phyloP scores from a whole-genome alignment of 2,113 vertebrate genomes.

The Syrrhaptes paradoxus region DNA sequence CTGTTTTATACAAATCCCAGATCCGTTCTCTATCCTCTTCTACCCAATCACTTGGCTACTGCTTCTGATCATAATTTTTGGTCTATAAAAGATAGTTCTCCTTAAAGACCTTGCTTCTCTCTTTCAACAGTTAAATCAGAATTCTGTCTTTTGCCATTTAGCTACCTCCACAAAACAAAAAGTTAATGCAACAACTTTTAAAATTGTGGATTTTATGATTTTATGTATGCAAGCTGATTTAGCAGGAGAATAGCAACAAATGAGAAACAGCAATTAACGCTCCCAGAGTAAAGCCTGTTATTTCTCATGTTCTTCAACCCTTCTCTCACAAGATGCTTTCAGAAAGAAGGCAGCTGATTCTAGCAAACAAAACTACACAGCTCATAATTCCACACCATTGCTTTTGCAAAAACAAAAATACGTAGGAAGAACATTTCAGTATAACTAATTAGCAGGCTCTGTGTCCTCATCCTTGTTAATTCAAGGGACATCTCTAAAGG shows the following conservation, averaged over 20 bases:
- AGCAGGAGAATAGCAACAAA: constrained; percentile 65
- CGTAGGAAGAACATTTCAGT: constrained; percentile 56
- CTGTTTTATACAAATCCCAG: background rate
- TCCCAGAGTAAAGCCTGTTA: constrained; percentile 45
- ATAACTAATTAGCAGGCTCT: constrained; percentile 46
- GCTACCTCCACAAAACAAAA: constrained; percentile 47
- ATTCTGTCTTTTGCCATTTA: constrained; percentile 1
- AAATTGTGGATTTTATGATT: constrained; percentile 50
- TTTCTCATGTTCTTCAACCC: constrained; percentile 55
- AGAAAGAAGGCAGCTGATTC: constrained; percentile 66
- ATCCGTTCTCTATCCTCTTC: background rate
- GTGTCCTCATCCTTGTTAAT: constrained; percentile 24
- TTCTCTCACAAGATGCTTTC: constrained; percentile 45
- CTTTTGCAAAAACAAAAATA: constrained; percentile 61
- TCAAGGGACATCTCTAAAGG: constrained; percentile 7
- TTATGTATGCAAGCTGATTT: constrained; percentile 66
- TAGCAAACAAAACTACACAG: constrained; percentile 46
- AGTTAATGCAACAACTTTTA: constrained; percentile 54
- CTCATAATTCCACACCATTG: constrained; percentile 46
- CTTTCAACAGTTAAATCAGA: background rate
- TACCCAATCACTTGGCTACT: background rate
- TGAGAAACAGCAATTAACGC: constrained; percentile 68
- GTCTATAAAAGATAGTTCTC: background rate
- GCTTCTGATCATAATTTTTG: background rate
- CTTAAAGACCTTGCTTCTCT: background rate